Evolutionary conservation across 2,797 vertebrate species (phyloP), one percentile per base, ranked within the genome.

Genomic region (Pangasius sanitwongsei): DNA sequence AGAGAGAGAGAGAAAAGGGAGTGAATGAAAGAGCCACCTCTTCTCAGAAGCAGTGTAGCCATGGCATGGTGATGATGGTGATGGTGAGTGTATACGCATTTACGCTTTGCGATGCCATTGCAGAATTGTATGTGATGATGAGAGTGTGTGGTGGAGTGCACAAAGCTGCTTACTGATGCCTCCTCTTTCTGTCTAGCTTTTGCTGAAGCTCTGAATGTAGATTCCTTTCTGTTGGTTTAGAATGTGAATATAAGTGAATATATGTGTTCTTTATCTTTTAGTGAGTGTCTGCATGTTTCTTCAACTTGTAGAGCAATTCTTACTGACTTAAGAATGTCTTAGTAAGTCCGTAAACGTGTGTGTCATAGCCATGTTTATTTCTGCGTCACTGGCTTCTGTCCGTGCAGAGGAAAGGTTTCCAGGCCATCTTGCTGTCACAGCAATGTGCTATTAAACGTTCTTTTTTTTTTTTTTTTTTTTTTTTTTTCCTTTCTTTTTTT

Each of bases 331-430:
- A 28, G 28, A 70, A 48, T 34, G 13, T 4, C 0, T 50, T 65
- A 4, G 0, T 16, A 23, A 37, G 61, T 50, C 13, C 63, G 11
- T 85, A 8, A 74, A 9, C 12, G 53, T 16, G 31, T 16, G 31
- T 57, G 41, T 67, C 50, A 50, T 81, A 69, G 67, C 63, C 67
- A 25, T 65, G 61, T 85, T 87, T 44, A 25, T 83, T 96, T 96
- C 93, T 94, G 94, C 93, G 89, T 93, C 94, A 93, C 77, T 93
- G 94, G 93, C 83, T 94, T 93, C 90, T n/a, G 3, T 72, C 92
- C 92, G 89, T 91, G 93, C 28, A 92, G 91, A 94, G 89, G 86
- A 89, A 37, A 81, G 1, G 31, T 63, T 83, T 48, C 16, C 28
- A n/a, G 25, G 81, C 37, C 37, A n/a, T 28, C 13, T 65, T 0